Evolutionary conservation across 2,797 vertebrate species (phyloP), one percentile per base, ranked within the genome.

Genomic region (Spheniscus humboldti): DNA sequence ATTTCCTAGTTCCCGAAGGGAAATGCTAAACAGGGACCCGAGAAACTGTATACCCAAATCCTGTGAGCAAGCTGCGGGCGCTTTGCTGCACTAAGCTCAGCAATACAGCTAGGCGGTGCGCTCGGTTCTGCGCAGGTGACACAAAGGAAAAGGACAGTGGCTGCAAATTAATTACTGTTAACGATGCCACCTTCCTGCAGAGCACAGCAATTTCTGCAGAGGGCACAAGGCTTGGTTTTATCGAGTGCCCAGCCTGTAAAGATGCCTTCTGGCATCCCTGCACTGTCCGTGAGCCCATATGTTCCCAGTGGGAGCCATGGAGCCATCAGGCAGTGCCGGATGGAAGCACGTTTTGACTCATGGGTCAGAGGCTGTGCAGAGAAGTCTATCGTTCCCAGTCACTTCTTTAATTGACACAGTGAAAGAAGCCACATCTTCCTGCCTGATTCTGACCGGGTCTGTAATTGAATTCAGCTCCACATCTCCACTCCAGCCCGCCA

Each of bases 341-440:
- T 96, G 93, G 90, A 89, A 63, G 86, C 80, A 59, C 19, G 39
- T 37, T 88, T 94, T 83, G 80, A 77, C 90, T 96, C 88, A 31
- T 6, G 71, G 94, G 50, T 94, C 94, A 72, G 91, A 83, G 92
- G 76, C 77, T 73, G 30, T 19, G 66, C 43, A n/a, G 77, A 77
- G 90, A 52, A 93, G 75, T 90, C 86, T 37, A 75, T 96, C 57
- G 1, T 85, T 96, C 90, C 72, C 90, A 86, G 94, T 92, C 90
- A 5, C 78, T 88, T 35, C 84, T 92, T 92, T 95, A 96, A 97
- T 95, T 96, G 96, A 95, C 93, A 91, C n/a, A 9, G 76, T 92
- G 93, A 96, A 91, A 95, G 80, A 86, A 96, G 85, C 89, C 94
- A 96, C 91, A 60, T 95, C 95, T 97, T 96, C 94, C 95, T 90